phyloP scores from a whole-genome alignment of 2,888 invertebrate genomes.

The Sarcophaga carnaria region DNA sequence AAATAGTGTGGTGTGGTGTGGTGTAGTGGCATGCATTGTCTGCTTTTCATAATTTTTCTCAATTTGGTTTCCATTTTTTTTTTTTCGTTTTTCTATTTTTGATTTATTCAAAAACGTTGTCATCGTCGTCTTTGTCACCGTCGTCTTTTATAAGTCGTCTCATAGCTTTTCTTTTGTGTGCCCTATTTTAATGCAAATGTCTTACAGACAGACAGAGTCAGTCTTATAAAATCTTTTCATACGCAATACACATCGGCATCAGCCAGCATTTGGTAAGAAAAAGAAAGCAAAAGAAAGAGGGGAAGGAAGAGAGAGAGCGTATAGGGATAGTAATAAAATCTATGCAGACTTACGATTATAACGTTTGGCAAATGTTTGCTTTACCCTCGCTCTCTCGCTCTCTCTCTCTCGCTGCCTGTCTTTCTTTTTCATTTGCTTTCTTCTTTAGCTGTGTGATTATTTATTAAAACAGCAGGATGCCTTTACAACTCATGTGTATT shows the following conservation, averaged over 20 bases:
- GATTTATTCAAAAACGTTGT: background rate
- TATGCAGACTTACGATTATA: background rate
- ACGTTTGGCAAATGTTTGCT: background rate
- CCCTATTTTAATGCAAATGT: slow-evolving; percentile 9
- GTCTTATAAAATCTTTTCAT: too few relatives aligned
- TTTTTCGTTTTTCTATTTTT: background rate
- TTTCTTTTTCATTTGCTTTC: background rate
- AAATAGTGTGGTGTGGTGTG: too few relatives aligned
- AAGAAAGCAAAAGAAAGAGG: background rate
- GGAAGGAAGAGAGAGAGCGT: background rate
- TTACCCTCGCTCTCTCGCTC: background rate
- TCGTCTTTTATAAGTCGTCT: background rate
- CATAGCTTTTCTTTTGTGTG: background rate
- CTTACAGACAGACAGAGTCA: background rate
- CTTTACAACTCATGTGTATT: slow-evolving; percentile 10
- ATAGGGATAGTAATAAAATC: background rate
- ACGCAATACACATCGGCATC: too few relatives aligned
- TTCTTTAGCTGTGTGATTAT: background rate
- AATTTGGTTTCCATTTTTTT: background rate
- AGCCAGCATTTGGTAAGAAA: background rate
- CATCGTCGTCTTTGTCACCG: too few relatives aligned
- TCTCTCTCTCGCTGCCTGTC: background rate
- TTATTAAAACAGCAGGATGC: slow-evolving; percentile 15
- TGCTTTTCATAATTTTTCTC: too few relatives aligned
- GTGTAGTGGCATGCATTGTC: too few relatives aligned